Conservation (phyloP, 2,113 vertebrate genomes). For the Poeciliopsis turrubarensis region DNA sequence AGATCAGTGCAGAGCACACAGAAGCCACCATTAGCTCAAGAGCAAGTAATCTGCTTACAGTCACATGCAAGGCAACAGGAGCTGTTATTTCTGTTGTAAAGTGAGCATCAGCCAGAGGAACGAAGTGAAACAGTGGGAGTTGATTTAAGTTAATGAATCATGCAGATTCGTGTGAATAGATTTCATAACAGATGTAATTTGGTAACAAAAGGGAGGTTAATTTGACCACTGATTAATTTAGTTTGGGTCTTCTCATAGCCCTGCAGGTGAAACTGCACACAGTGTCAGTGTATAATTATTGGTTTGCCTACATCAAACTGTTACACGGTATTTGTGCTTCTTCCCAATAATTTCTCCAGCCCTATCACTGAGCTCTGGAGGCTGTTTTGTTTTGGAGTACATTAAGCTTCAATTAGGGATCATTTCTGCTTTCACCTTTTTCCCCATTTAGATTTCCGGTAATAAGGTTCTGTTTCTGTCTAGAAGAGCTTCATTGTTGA, state of each 20-base stretch:
- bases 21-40: conserved; percentile 51
- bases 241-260: not conserved
- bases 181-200: conserved; percentile 30
- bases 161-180: conserved; percentile 49
- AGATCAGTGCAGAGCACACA: conserved; percentile 43
- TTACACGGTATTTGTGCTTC: not conserved
- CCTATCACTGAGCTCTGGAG: not conserved
- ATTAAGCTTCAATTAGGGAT: not conserved
- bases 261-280: conserved; percentile 17
- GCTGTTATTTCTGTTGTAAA: conserved; percentile 49
- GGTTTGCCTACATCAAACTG: conserved; percentile 3
- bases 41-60: conserved; percentile 67
- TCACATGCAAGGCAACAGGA: conserved; percentile 42
- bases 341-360: not conserved
- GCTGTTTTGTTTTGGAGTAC: not conserved
- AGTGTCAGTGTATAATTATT: conserved; percentile 1
- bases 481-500: not conserved
- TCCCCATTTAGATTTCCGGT: not conserved
- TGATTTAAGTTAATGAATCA: conserved; percentile 54
- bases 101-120: conserved; percentile 15
- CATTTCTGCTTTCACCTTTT: not conserved
- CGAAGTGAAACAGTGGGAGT: conserved; percentile 29
- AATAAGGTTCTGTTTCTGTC: not conserved
- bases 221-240: conserved; percentile 34
- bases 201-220: conserved; percentile 22